A percentile compares a stretch with the other conserved stretches of the same genome.
Conservation (phyloP, 1,140 invertebrate genomes). For the Bacillus rossius region DNA sequence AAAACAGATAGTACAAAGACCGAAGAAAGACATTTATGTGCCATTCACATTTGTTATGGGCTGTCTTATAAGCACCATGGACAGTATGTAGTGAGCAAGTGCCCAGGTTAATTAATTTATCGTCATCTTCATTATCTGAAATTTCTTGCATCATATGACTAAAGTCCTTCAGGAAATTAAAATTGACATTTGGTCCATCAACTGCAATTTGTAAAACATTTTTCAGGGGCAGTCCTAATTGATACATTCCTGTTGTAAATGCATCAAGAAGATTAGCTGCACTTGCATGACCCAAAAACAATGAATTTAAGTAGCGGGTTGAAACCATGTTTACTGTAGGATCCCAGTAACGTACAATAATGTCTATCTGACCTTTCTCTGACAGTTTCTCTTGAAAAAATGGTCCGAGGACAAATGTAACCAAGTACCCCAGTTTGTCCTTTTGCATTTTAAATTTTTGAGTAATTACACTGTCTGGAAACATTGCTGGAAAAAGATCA, state of each 20-base stretch:
- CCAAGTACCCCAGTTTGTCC: constrained; percentile 19
- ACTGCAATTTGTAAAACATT: constrained; percentile 11
- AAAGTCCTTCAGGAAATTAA: not conserved
- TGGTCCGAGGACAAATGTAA: constrained; percentile 19
- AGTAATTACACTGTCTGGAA: constrained; percentile 19
- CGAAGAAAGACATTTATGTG: constrained; percentile 13
- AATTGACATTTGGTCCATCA: constrained; percentile 22
- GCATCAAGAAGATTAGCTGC: constrained; percentile 19
- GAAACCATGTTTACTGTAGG: constrained; percentile 7
- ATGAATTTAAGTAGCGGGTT: constrained; percentile 20
- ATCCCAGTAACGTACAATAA: constrained; percentile 18
- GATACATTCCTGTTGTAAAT: constrained; percentile 6
- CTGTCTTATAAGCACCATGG: constrained; percentile 18
- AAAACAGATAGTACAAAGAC: constrained; percentile 15
- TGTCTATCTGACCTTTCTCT: constrained; percentile 13
- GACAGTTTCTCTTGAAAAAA: constrained; percentile 20
- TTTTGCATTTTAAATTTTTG: constrained; percentile 22
- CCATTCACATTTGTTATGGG: constrained; percentile 12
- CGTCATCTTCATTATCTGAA: constrained; percentile 1
- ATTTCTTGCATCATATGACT: no score
- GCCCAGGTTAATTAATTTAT: constrained; percentile 18
- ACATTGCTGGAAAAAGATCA: constrained; percentile 19
- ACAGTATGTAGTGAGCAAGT: constrained; percentile 21
- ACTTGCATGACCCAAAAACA: constrained; percentile 15
- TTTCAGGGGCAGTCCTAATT: not conserved